Evolutionary conservation across 1,140 invertebrate species (phyloP).

Genomic region (Drosophila bocki): DNA sequence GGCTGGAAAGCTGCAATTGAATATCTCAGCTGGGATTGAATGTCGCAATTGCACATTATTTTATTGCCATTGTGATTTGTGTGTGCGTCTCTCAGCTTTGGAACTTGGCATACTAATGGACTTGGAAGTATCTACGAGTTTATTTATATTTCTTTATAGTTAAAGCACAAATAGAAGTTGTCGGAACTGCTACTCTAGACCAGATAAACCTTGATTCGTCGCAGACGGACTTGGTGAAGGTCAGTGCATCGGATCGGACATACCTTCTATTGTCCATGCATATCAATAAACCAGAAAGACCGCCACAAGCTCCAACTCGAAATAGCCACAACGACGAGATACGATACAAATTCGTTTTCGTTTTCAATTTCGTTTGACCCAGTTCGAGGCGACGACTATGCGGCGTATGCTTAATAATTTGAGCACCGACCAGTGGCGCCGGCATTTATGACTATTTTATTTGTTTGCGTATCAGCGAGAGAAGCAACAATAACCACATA

Average conservation of each 20-base stretch:
- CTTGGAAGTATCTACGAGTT: neutral
- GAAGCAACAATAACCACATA: slow-evolving; percentile 20
- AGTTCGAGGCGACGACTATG: slow-evolving; percentile 53
- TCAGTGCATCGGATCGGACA: slow-evolving; percentile 30
- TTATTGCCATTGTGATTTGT: slow-evolving; percentile 33
- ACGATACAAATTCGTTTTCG: slow-evolving; percentile 59
- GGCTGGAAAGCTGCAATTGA: neutral
- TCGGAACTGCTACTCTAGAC: neutral
- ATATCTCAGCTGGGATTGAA: slow-evolving; percentile 21
- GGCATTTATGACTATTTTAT: slow-evolving; percentile 75
- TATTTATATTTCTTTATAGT: slow-evolving; percentile 10
- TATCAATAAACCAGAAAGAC: slow-evolving; percentile 42
- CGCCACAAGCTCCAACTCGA: slow-evolving; percentile 34
- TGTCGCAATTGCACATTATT: slow-evolving; percentile 17
- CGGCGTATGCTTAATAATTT: slow-evolving; percentile 65
- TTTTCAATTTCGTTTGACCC: slow-evolving; percentile 74
- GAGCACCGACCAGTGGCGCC: slow-evolving; percentile 52
- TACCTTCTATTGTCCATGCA: slow-evolving; percentile 35
- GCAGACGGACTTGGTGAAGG: slow-evolving; percentile 25
- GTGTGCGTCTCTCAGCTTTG: slow-evolving; percentile 25
- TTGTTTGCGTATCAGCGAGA: slow-evolving; percentile 55
- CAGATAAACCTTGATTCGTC: slow-evolving; percentile 16
- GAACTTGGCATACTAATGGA: slow-evolving; percentile 2
- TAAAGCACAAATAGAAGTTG: slow-evolving; percentile 10
- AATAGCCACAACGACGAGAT: slow-evolving; percentile 32